A percentile compares a stretch with the other conserved stretches of the same genome.
Conservation (phyloP, 2,888 invertebrate species). For the Apodemia hepburni region DNA sequence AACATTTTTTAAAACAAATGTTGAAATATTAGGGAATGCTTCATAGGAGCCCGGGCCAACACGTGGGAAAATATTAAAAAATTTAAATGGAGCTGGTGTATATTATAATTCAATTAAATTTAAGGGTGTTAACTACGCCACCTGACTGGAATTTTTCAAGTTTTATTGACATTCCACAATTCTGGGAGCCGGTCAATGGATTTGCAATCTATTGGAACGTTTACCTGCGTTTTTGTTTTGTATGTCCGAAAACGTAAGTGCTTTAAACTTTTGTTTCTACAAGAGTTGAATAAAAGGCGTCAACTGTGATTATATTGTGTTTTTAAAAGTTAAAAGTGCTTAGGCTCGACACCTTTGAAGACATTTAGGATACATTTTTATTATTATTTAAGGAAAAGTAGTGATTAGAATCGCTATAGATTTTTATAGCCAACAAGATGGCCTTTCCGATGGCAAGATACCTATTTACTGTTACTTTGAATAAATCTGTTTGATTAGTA, state of each 20-base stretch:
- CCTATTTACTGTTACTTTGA: no score
- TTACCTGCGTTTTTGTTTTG: constrained; percentile 3
- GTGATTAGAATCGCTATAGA: no score
- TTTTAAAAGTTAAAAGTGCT: background rate
- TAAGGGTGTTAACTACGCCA: background rate
- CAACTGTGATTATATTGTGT: background rate
- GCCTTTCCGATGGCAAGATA: no score
- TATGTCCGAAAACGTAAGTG: background rate
- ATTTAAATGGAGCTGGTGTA: no score
- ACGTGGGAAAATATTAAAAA: no score
- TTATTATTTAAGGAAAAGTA: no score
- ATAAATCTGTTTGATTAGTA: no score
- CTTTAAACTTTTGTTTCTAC: background rate
- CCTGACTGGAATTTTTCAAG: background rate
- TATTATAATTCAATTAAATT: background rate
- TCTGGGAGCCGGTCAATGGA: background rate
- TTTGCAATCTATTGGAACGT: background rate
- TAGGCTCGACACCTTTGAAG: background rate
- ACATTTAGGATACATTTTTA: background rate
- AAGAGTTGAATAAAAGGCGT: background rate
- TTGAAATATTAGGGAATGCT: no score
- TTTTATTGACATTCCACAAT: background rate
- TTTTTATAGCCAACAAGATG: no score
- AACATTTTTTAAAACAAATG: no score
- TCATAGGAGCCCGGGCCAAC: no score